Evolutionary conservation across 2,113 vertebrate species (phyloP).

Genomic region (Bubalus kerabau): DNA sequence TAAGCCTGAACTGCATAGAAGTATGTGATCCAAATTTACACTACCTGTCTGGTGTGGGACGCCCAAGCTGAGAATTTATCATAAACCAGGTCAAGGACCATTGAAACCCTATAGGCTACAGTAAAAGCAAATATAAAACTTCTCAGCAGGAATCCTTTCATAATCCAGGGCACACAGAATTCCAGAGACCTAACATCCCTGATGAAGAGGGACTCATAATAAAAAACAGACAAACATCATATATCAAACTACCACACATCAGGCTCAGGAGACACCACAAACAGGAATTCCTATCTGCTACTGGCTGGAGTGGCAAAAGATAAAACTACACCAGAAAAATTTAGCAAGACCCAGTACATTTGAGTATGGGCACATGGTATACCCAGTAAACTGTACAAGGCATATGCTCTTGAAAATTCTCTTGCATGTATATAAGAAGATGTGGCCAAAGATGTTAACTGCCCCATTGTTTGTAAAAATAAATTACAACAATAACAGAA

Average conservation of each 20-base stretch:
- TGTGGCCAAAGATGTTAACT: not conserved
- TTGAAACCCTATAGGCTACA: conserved; percentile 28
- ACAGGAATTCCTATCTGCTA: not conserved
- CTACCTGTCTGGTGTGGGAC: conserved; percentile 24
- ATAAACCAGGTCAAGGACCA: conserved; percentile 45
- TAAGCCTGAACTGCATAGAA: not conserved
- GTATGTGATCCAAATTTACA: conserved; percentile 51
- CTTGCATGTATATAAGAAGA: not conserved
- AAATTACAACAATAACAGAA: conserved; percentile 30
- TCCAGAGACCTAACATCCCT: not conserved
- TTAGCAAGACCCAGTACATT: not conserved
- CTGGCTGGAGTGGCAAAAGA: not conserved
- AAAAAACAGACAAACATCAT: conserved; percentile 37
- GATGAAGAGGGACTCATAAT: conserved; percentile 34
- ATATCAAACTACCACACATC: conserved; percentile 44
- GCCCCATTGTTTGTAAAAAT: not conserved
- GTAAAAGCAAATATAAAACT: conserved; percentile 43
- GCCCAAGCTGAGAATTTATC: conserved; percentile 55
- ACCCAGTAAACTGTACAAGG: not conserved
- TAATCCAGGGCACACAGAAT: not conserved
- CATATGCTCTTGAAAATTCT: not conserved
- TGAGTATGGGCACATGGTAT: not conserved
- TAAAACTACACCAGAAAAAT: not conserved
- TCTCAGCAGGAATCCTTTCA: conserved; percentile 26
- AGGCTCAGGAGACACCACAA: conserved; percentile 1